A percentile compares a stretch with the other conserved stretches of the same genome.
These are phyloP conservation scores for Botrylloides violaceus DNA, from an alignment of 23 tunicate species.

Conservation along the genomic window DNA sequence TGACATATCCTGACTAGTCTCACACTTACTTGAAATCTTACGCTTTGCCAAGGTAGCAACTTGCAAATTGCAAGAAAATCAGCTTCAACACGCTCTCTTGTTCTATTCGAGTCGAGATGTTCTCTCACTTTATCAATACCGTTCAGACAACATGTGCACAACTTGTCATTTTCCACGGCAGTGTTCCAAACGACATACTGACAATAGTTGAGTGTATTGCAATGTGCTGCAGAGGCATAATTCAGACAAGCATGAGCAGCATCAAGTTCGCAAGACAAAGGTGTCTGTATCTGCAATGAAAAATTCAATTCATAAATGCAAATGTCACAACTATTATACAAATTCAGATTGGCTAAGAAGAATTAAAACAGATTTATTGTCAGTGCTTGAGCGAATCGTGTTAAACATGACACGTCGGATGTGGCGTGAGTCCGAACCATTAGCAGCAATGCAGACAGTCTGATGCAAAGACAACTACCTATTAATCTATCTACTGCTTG, in stretches of 20 bases:
- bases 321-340: too few relatives aligned
- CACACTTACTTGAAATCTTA: neutral
- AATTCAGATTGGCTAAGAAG: too few relatives aligned
- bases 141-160: neutral
- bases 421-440: too few relatives aligned
- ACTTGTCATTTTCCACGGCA: neutral
- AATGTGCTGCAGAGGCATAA: conserved; percentile 13
- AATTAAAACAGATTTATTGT: too few relatives aligned
- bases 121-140: neutral
- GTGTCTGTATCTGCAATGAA: neutral
- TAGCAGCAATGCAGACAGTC: too few relatives aligned
- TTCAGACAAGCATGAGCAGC: conserved; percentile 16
- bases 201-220: conserved; percentile 9
- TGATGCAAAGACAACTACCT: too few relatives aligned
- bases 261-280: neutral
- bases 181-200: conserved; percentile 10
- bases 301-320: neutral
- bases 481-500: too few relatives aligned
- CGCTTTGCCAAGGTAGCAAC: neutral
- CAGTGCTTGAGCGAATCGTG: too few relatives aligned
- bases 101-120: neutral
- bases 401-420: too few relatives aligned
- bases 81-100: neutral
- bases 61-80: conserved; percentile 14
- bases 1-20: too few relatives aligned